Conservation (phyloP, 2,888 invertebrate genomes). For the Sclerodermus sp. region DNA sequence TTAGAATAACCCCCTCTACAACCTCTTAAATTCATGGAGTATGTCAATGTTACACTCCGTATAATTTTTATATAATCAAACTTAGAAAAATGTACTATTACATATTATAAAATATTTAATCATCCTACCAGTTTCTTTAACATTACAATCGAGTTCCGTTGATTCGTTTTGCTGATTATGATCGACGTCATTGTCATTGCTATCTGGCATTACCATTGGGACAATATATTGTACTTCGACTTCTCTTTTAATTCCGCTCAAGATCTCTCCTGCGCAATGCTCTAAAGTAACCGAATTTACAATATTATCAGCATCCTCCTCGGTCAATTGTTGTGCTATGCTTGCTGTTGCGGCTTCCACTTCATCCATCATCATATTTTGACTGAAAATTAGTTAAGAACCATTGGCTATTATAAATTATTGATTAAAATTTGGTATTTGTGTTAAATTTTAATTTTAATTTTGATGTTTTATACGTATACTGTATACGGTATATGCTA, state of each 20-base stretch:
- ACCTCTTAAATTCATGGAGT: too few species aligned
- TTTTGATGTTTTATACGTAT: too few species aligned
- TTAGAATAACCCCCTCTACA: too few species aligned
- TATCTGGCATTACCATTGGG: conserved; percentile 46
- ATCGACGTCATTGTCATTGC: conserved; percentile 20
- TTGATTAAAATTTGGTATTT: too few species aligned
- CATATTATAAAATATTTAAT: not conserved
- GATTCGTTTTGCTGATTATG: conserved; percentile 26
- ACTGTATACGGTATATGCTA: not conserved
- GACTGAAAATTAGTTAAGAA: too few species aligned
- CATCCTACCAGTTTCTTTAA: conserved; percentile 50
- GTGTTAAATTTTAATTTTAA: too few species aligned
- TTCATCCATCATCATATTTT: conserved; percentile 54
- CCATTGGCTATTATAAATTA: too few species aligned
- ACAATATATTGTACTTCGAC: conserved; percentile 65
- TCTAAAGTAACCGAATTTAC: conserved; percentile 56
- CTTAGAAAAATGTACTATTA: too few species aligned
- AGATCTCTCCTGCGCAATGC: conserved; percentile 64
- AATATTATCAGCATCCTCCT: conserved; percentile 39
- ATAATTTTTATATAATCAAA: not conserved
- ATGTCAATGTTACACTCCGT: too few species aligned
- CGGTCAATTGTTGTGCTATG: conserved; percentile 51
- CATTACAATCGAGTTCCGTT: conserved; percentile 33
- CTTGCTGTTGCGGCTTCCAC: conserved; percentile 63
- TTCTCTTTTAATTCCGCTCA: conserved; percentile 63